Conservation (phyloP, 2,797 vertebrate species). For the Mycteria americana region DNA sequence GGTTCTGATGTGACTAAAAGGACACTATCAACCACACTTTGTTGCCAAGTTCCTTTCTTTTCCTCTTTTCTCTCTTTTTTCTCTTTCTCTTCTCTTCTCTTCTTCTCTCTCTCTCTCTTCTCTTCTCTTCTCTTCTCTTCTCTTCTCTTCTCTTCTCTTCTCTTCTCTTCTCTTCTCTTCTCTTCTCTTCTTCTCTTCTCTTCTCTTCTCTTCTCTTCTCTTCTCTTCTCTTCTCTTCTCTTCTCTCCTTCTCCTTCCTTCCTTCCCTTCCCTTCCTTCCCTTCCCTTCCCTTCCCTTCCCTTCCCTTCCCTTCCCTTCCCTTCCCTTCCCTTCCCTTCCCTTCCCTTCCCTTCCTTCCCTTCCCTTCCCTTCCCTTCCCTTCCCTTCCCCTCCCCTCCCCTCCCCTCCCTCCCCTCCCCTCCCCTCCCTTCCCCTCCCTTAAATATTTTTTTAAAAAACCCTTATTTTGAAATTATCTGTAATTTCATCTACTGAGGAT, state of each 20-base stretch:
- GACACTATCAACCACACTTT: not conserved
- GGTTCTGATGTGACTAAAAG: not conserved
- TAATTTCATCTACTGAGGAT: not conserved
- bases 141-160: not conserved
- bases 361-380: too few relatives aligned
- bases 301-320: not conserved
- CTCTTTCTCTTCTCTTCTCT: too few relatives aligned
- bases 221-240: too few relatives aligned
- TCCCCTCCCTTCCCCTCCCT: too few relatives aligned
- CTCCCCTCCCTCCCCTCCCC: too few relatives aligned
- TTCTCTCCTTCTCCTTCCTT: too few relatives aligned
- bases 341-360: not conserved
- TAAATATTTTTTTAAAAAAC: not conserved
- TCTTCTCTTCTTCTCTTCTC: not conserved
- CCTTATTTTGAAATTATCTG: not conserved
- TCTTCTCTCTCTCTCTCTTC: too few relatives aligned
- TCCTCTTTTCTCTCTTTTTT: too few relatives aligned
- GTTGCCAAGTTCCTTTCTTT: not conserved
- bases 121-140: too few relatives aligned
- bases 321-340: not conserved
- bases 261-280: too few relatives aligned
- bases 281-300: too few relatives aligned
- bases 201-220: not conserved
- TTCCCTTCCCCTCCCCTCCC: too few relatives aligned
- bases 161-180: not conserved